Evolutionary conservation across 2,797 vertebrate species (phyloP), one percentile per base, ranked within the genome.

Genomic region (Pogoniulus pusillus): DNA sequence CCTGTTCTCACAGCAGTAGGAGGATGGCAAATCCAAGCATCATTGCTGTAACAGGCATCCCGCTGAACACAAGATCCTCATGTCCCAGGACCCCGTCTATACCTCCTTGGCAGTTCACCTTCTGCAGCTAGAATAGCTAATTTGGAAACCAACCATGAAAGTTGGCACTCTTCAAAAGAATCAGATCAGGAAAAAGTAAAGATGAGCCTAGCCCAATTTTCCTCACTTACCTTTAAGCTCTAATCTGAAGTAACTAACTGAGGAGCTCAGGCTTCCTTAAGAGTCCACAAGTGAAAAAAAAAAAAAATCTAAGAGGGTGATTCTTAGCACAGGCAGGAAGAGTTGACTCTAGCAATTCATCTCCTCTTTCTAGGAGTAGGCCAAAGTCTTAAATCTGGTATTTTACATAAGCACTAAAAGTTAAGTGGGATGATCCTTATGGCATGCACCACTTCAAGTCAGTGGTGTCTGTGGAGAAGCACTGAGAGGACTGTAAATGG

Each of bases 171-270:
- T 10, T 32, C 3, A 41, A 82, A 91, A 43, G 22, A 80, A 86
- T 58, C 16, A 82, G 14, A 18, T 37, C 51, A 14, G 34, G 12
- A 49, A 88, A 88, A 90, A 70, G 47, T 14, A 82, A 82, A 45
- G 51, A 51, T 35, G 54, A 54, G 22, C 20, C 54, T 62, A 85
- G 88, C 13, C 68, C 51, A 20, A 43, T 77, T 74, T 90, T 72
- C 65, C 54, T 87, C 68, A 84, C 89, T 93, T 85, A 92, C 94
- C 72, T 94, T 85, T 45, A 84, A 70, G 22, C 49, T 91, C 47
- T 69, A 55, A 91, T 85, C 32, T 75, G 71, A 91, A 90, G 58
- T 55, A 91, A 91, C 81, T 93, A 91, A 91, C 0, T 64, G 51
- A 90, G 88, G 51, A 80, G 58, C 34, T 89, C 72, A 94, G 54